Percentiles rank a stretch among this genome's conserved stretches.
Evolutionary conservation across 2,113 vertebrate species (phyloP).

Genomic region (Mystacornis crossleyi): DNA sequence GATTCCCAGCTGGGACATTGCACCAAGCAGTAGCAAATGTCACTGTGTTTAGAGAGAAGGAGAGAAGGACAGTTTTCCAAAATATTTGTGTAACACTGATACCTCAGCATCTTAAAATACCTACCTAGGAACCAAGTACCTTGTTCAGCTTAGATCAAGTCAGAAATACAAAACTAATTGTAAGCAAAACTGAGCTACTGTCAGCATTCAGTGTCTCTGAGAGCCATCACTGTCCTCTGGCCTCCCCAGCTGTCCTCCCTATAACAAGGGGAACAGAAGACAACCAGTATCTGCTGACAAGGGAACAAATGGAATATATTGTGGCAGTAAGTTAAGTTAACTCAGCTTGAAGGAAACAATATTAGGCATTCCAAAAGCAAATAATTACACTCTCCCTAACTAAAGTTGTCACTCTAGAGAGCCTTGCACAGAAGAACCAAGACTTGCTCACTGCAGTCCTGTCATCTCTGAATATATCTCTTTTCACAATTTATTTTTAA

Average conservation of each 20-base stretch:
- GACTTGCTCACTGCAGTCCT: neutral
- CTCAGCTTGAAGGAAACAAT: neutral
- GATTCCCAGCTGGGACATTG: neutral
- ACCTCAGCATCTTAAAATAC: neutral
- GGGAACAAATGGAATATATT: neutral
- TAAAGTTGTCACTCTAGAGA: neutral
- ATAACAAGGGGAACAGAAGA: neutral
- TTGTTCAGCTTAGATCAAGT: neutral
- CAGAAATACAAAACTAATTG: neutral
- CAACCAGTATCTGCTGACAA: neutral
- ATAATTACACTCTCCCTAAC: neutral
- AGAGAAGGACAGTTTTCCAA: neutral
- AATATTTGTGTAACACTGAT: neutral
- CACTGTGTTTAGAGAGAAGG: neutral
- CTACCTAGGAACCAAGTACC: neutral
- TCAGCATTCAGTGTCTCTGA: neutral
- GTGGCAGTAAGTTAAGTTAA: neutral
- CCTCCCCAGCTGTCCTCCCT: neutral
- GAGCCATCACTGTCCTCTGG: neutral
- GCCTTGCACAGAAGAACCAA: neutral
- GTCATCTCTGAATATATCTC: neutral
- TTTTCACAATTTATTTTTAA: neutral
- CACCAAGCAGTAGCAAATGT: neutral
- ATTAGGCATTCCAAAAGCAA: constrained; percentile 20
- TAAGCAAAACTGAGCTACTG: neutral